Base-by-base conservation (phyloP, 2,797 vertebrate genomes). In the Crenichthys baileyi region DNA sequence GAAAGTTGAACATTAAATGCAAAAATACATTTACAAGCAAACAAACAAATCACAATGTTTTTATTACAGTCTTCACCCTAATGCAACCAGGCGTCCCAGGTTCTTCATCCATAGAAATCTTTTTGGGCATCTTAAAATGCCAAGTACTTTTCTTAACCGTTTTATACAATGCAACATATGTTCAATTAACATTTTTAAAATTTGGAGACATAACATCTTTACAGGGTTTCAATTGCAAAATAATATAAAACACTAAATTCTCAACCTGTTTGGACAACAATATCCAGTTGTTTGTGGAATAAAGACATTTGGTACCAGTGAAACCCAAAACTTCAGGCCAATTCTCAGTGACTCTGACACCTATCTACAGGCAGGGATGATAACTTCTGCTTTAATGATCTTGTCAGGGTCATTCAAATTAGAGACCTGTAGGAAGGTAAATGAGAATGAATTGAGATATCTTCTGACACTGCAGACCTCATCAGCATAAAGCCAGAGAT, bases 361-460 rank as follows among this genome's bases (percentile, higher is more conserved):
- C 71, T 77, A 89, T 90, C 84, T 83, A 29, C 73, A 80, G 81
- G 77, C 67, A 67, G 79, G 77, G 83, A 80, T 91, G 85, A 93
- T 96, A 94, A 95, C 92, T 94, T 94, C 90, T 86, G 72, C 83
- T 89, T 83, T 95, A 95, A 95, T 95, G 92, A 95, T 89, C 82
- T 85, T 79, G 78, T 86, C 90, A 86, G 89, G 93, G 93, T 95
- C 92, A 94, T 94, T 95, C 88, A 93, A 94, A 95, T 95, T 91
- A 94, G 89, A 88, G 89, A 85, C 88, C 85, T 50, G 51, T 79
- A 80, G 83, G 85, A 91, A 87, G 89, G 92, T 90, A 95, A 94
- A 95, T 96, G 91, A 95, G 91, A 93, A 96, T 94, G 86, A 95
- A 96, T 96, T 22, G 87, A 93, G 93, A 93, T 94, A 93, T 95